Evolutionary conservation across 2,888 invertebrate genomes (phyloP), one percentile per base, ranked within the genome.

Genomic region (Ophion obscuratus): DNA sequence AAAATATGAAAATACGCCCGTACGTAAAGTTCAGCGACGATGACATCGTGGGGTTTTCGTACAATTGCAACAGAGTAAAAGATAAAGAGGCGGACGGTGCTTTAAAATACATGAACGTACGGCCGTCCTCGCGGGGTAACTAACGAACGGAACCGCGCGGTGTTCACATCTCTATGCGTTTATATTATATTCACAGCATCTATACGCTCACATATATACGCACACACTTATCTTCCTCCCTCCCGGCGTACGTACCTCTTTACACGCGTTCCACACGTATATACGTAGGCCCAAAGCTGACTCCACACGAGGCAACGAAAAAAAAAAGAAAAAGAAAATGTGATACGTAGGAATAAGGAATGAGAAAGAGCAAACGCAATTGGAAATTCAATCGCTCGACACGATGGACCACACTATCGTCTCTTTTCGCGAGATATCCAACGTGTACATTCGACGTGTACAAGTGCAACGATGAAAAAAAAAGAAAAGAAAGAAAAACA

Each of bases 81-180:
- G 78, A 68, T n/a, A 79, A 71, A 78, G 61, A 85, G 71, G 74
- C 71, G 67, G 67, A 80, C 20, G 64, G 80, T 57, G 61, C 20
- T 20, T 81, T 11, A 24, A 71, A 14, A 66, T 73, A 78, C 47
- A 73, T 64, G 20, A 24, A 67, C 68, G 53, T 47, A 68, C 36
- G 61, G n/a, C 64, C 66, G 64, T 62, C 14, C 53, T 81, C 81
- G 74, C 75, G 81, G 64, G 79, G 27, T 67, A 71, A 74, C 73
- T 73, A 40, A 47, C 73, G 57, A 77, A 27, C 40, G 27, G 73
- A 80, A 80, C 66, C 73, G 73, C 66, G 80, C 80, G 61, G 74
- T 73, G 66, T 74, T 81, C 79, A 74, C 80, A 87, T 86, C 86
- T 82, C 75, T 81, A 24, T 66, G 31, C 75, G 27, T 64, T 67